Evolutionary conservation across 1,140 invertebrate genomes (phyloP).

Genomic region (Drosophila miranda): DNA sequence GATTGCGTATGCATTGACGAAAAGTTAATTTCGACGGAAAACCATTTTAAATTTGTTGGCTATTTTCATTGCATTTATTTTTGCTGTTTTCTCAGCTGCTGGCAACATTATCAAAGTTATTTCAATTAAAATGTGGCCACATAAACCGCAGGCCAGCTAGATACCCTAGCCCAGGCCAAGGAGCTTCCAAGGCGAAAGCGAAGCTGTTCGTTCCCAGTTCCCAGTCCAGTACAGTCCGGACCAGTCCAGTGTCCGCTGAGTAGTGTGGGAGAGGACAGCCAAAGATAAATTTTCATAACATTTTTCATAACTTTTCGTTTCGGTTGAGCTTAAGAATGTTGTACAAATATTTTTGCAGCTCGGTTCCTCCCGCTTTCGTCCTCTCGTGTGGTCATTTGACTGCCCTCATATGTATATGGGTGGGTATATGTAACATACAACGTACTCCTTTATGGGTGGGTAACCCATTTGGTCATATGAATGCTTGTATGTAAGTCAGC

Average conservation of each 20-base stretch:
- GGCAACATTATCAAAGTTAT: slow-evolving; percentile 56
- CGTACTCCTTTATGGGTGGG: slow-evolving; percentile 9
- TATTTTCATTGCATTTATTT: slow-evolving; percentile 1
- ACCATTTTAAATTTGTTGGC: not conserved
- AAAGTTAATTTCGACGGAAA: too few species aligned
- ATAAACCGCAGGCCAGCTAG: slow-evolving; percentile 9
- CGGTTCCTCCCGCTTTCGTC: slow-evolving; percentile 17
- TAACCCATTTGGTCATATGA: slow-evolving; percentile 19
- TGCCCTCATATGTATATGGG: slow-evolving; percentile 2
- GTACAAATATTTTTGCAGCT: slow-evolving; percentile 47
- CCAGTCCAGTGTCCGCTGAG: too few species aligned
- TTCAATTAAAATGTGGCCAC: slow-evolving; percentile 63
- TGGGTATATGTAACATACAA: not conserved
- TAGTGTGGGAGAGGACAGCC: not conserved
- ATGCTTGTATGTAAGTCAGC: slow-evolving; percentile 46
- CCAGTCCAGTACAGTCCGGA: too few species aligned
- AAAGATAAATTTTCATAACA: slow-evolving; percentile 52
- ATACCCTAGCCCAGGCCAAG: not conserved
- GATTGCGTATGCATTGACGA: too few species aligned
- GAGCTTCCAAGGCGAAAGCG: too few species aligned
- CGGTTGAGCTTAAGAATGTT: slow-evolving; percentile 60
- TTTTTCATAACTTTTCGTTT: slow-evolving; percentile 62
- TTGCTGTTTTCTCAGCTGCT: not conserved
- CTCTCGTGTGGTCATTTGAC: slow-evolving; percentile 21
- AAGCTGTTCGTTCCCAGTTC: not conserved